A percentile compares a stretch with the other conserved stretches of the same genome.
These are phyloP conservation scores for Noctua comes DNA, from an alignment of 2,888 invertebrate species.

Conservation along the genomic window DNA sequence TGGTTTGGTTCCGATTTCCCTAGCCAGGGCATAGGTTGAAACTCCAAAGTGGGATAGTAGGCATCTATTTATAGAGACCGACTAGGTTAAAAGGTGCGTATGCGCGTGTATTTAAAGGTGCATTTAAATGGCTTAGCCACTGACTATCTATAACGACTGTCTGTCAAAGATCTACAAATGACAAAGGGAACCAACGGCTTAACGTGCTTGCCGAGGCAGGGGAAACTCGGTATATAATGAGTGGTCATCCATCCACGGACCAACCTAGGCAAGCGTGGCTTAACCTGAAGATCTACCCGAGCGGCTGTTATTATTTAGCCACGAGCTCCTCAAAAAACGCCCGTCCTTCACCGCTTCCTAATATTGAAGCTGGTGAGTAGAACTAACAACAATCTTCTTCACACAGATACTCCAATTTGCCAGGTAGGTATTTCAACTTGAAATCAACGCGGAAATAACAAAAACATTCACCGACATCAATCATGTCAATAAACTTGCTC, in stretches of 20 bases:
- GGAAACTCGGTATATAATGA: no score
- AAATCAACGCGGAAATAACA: conserved; percentile 8
- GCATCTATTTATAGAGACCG: background rate
- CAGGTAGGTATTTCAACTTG: background rate
- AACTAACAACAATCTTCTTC: background rate
- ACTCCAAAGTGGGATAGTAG: background rate
- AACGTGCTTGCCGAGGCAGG: no score
- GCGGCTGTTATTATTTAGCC: no score
- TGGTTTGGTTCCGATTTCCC: conserved; percentile 48
- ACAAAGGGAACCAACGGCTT: no score
- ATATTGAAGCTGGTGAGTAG: background rate
- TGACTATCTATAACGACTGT: no score
- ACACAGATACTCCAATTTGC: background rate
- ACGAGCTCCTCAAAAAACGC: no score
- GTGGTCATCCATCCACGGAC: no score
- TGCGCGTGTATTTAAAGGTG: no score
- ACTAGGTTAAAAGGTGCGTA: background rate
- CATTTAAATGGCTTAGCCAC: background rate
- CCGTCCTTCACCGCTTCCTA: background rate
- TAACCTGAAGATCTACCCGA: no score
- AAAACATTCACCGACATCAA: conserved; percentile 11
- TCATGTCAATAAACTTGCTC: conserved; percentile 14
- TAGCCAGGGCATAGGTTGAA: conserved; percentile 27
- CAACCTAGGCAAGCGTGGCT: no score
- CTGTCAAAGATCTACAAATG: no score